Evolutionary conservation across 1,140 invertebrate species (phyloP), one percentile per base, ranked within the genome.

Genomic region (Tetraneura akinire): DNA sequence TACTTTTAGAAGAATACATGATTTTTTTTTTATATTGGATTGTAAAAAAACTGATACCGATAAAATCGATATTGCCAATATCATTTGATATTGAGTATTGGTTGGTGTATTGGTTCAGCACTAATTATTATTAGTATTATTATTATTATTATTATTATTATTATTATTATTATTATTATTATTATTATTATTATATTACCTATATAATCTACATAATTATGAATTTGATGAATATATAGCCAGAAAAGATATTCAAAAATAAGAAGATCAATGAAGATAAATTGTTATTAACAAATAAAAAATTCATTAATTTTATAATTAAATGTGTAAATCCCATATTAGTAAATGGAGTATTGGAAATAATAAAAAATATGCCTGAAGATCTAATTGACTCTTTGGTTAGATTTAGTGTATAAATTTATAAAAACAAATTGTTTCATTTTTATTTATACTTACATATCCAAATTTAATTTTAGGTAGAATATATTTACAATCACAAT

Each of bases 401-500:
- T 49, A 76, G 21, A 21, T 11, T 68, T 57, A 23, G 10, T 57
- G 53, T 57, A 26, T 57, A 57, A 21, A 55, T 18, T 21, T 55
- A 68, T 16, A 45, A 68, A 18, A 66, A 21, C 42, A 47, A 47
- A 68, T 68, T 68, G 14, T 26, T 47, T 21, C 10, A 42, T 68
- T 45, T 68, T 26, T 26, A 68, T 26, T 16, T 16, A 47, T 68
- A 68, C 37, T 68, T 68, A 68, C 66, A 23, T 14, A 68, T 68
- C 45, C 37, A 16, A 68, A 23, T 70, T 47, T 70, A 53, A 68
- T 78, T 78, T 45, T 78, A 78, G 74, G 74, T 57, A 42, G 74
- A 78, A 78, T 62, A 78, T 47, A 78, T 78, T 62, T 78, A 78
- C 42, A 78, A 62, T 13, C 53, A 78, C 47, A 78, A 78, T 62